These are phyloP conservation scores for Dermatemys mawii DNA, from an alignment of 2,113 vertebrate species.

Conservation along the genomic window DNA sequence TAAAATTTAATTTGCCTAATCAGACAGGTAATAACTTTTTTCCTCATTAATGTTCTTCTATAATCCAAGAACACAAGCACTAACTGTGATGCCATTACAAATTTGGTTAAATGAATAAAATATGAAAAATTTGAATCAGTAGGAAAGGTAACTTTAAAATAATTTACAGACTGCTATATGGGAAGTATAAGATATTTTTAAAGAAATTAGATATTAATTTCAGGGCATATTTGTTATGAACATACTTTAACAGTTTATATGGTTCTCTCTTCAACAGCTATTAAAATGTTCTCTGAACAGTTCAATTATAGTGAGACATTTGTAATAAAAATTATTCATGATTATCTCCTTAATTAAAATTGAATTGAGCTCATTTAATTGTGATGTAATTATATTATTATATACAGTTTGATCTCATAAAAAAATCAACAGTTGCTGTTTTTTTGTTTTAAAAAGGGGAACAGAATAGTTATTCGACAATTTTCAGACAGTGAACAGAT, in stretches of 20 bases:
- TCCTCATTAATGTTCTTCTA: conserved; percentile 42
- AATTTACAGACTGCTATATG: conserved; percentile 57
- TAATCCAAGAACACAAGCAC: neutral
- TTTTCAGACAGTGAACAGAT: neutral
- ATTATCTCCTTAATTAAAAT: conserved; percentile 63
- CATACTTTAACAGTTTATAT: conserved; percentile 49
- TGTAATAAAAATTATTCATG: conserved; percentile 44
- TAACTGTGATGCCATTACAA: conserved; percentile 23
- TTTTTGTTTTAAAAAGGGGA: neutral
- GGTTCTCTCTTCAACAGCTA: conserved; percentile 37
- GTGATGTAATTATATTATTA: conserved; percentile 37
- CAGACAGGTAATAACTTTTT: conserved; percentile 20
- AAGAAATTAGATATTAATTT: conserved; percentile 70
- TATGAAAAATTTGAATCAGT: neutral
- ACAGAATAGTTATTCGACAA: neutral
- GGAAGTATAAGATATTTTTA: conserved; percentile 49
- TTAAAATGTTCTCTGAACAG: conserved; percentile 54
- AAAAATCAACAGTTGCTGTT: neutral
- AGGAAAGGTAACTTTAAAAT: conserved; percentile 45
- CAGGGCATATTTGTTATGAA: conserved; percentile 52
- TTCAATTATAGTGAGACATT: conserved; percentile 69
- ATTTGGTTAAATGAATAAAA: conserved; percentile 37
- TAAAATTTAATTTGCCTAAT: conserved; percentile 48
- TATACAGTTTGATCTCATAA: conserved; percentile 2
- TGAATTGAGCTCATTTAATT: conserved; percentile 57